Percentiles rank a stretch among this genome's conserved stretches.
phyloP scores from a whole-genome alignment of 2,113 vertebrate genomes.

The Ameiurus melas region DNA sequence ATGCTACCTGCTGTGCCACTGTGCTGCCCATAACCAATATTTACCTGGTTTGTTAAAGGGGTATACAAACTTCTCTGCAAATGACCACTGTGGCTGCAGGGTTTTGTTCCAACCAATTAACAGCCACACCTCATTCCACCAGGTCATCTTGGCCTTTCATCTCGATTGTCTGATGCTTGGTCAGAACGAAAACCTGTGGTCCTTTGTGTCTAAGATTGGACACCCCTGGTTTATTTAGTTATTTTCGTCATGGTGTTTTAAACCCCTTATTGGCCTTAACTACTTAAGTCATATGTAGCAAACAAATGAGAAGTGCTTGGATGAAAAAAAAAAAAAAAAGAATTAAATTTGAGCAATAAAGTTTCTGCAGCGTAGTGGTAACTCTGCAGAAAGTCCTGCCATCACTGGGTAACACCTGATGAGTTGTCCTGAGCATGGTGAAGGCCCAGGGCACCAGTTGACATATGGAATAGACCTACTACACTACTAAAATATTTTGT shows the following conservation, averaged over 20 bases:
- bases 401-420: neutral
- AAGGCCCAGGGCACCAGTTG: neutral
- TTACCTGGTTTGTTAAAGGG: neutral
- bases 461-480: neutral
- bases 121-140: neutral
- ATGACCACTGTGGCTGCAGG: neutral
- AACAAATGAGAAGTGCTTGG: neutral
- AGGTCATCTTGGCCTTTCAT: neutral
- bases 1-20: neutral
- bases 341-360: slow-evolving; percentile 9
- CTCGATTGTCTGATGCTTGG: neutral
- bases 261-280: no score
- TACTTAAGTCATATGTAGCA: no score
- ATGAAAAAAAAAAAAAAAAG: neutral
- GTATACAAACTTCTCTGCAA: neutral
- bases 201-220: neutral
- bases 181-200: neutral
- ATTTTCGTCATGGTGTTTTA: neutral
- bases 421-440: neutral
- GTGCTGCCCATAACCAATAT: neutral
- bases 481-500: neutral
- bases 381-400: neutral
- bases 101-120: neutral
- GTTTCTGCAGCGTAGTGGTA: neutral
- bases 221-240: neutral